These are phyloP conservation scores for Meloe dianella DNA, from an alignment of 2,888 invertebrate species.

Conservation along the genomic window DNA sequence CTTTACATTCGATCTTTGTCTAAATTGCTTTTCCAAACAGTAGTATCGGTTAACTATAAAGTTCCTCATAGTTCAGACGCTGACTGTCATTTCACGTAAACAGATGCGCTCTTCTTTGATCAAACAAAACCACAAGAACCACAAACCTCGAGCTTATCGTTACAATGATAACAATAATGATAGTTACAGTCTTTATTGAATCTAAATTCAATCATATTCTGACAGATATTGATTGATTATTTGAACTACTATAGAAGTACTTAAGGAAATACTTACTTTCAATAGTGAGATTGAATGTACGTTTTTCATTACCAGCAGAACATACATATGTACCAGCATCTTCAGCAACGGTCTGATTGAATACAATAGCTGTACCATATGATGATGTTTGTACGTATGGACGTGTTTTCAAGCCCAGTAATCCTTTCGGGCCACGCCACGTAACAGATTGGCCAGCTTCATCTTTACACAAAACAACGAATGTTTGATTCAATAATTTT, in stretches of 20 bases:
- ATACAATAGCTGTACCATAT: constrained; percentile 47
- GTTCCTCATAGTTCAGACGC: constrained; percentile 30
- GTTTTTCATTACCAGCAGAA: constrained; percentile 58
- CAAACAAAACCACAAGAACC: constrained; percentile 12
- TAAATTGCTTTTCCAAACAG: neutral
- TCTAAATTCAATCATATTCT: constrained; percentile 9
- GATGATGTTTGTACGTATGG: constrained; percentile 45
- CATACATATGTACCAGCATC: constrained; percentile 67
- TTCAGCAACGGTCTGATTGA: constrained; percentile 62
- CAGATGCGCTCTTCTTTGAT: constrained; percentile 22
- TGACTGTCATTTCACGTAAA: constrained; percentile 27
- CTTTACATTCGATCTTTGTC: neutral
- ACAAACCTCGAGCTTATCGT: neutral
- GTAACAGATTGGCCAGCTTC: constrained; percentile 31
- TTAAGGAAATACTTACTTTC: constrained; percentile 45
- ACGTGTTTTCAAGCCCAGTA: constrained; percentile 43
- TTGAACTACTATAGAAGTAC: too few species aligned
- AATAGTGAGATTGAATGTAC: constrained; percentile 44
- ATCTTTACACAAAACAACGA: constrained; percentile 32
- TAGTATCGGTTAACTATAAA: constrained; percentile 6
- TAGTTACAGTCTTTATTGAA: neutral
- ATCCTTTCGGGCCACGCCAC: constrained; percentile 37
- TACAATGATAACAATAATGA: neutral
- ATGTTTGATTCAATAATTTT: constrained; percentile 25
- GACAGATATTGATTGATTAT: neutral